These are phyloP conservation scores for Iphiclides podalirius DNA, from an alignment of 2,888 invertebrate species.

Conservation along the genomic window DNA sequence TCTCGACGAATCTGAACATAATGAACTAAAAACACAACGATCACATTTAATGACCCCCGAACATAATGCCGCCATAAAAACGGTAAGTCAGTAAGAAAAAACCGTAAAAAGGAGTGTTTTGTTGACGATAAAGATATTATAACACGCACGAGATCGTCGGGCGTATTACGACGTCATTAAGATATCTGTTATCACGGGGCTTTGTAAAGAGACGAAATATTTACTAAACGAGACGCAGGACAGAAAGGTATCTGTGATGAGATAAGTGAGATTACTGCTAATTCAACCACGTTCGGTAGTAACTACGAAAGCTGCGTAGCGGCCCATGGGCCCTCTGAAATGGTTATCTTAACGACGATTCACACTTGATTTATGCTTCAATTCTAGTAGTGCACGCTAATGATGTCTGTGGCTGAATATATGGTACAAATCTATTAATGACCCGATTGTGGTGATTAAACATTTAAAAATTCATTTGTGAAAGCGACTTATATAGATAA, in stretches of 20 bases:
- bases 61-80: slow-evolving; percentile 50
- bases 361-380: slow-evolving; percentile 36
- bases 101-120: slow-evolving; percentile 51
- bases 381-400: slow-evolving; percentile 24
- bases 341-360: slow-evolving; percentile 60
- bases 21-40: slow-evolving; percentile 28
- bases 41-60: slow-evolving; percentile 33
- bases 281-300: slow-evolving; percentile 63
- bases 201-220: slow-evolving; percentile 53
- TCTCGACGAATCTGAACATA: slow-evolving; percentile 9
- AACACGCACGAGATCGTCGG: slow-evolving; percentile 44
- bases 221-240: slow-evolving; percentile 46
- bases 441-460: too few species aligned
- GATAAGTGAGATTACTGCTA: slow-evolving; percentile 60
- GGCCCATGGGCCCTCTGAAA: slow-evolving; percentile 40
- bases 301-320: slow-evolving; percentile 53
- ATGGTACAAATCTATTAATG: too few species aligned
- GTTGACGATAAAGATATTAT: slow-evolving; percentile 59
- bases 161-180: slow-evolving; percentile 58
- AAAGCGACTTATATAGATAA: too few species aligned
- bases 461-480: too few species aligned
- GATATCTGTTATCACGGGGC: slow-evolving; percentile 61
- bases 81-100: slow-evolving; percentile 43
- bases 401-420: slow-evolving; percentile 4
- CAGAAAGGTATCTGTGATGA: slow-evolving; percentile 42